Evolutionary conservation across 1,140 invertebrate genomes (phyloP).

Genomic region (Limonius californicus): DNA sequence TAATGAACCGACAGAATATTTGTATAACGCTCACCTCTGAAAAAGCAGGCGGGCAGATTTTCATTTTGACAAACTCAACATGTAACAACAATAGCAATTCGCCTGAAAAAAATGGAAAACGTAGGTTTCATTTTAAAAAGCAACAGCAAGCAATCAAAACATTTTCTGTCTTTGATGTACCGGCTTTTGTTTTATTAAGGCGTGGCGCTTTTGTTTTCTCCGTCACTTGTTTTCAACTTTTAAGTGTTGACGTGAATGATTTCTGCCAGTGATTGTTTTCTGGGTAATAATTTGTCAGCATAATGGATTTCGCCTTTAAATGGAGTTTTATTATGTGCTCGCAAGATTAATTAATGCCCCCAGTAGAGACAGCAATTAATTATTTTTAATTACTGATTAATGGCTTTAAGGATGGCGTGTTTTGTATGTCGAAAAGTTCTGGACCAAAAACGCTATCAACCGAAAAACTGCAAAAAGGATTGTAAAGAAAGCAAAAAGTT

Average conservation of each 20-base stretch:
- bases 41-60: no score
- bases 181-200: background rate
- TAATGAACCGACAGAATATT: no score
- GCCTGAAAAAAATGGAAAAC: no score
- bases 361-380: background rate
- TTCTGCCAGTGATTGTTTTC: slow-evolving; percentile 5
- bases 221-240: slow-evolving; percentile 9
- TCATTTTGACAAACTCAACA: no score
- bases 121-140: background rate
- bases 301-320: slow-evolving; percentile 7
- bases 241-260: slow-evolving; percentile 15
- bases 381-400: slow-evolving; percentile 1
- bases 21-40: no score
- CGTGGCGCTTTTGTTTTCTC: background rate
- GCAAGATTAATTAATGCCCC: background rate
- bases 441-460: no score
- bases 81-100: no score
- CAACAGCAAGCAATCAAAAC: slow-evolving; percentile 4
- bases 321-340: background rate
- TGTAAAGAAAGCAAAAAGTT: no score
- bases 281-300: slow-evolving; percentile 7
- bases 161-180: slow-evolving; percentile 6
- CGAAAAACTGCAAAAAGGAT: no score
- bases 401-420: no score
- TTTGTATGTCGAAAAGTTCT: no score